Conservation (phyloP, 2,797 vertebrate species). For the Pangasius djambal region DNA sequence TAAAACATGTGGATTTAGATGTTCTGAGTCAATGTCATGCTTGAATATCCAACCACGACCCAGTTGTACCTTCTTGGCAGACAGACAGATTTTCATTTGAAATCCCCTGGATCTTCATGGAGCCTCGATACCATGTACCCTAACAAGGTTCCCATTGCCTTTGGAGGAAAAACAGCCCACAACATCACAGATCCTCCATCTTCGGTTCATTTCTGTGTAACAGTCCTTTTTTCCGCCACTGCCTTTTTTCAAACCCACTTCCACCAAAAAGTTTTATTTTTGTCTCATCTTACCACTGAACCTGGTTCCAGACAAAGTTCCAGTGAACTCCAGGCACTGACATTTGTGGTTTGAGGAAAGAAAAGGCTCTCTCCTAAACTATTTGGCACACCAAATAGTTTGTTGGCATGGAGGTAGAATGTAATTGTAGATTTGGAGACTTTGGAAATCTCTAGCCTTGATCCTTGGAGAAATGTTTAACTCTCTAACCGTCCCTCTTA, state of each 20-base stretch:
- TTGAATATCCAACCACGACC: not conserved
- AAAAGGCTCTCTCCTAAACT: not conserved
- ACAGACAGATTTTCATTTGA: not conserved
- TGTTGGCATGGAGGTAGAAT: not conserved
- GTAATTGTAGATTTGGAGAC: constrained; percentile 1
- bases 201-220: not conserved
- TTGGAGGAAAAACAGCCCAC: not conserved
- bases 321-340: not conserved
- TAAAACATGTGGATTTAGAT: not conserved
- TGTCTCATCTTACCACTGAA: not conserved
- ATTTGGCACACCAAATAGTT: not conserved
- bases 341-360: not conserved
- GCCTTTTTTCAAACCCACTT: not conserved
- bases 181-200: not conserved
- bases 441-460: not conserved
- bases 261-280: not conserved
- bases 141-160: not conserved
- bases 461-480: not conserved
- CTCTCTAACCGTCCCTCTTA: not conserved
- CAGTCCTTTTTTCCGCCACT: not conserved
- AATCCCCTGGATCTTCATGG: not conserved
- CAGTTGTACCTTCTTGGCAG: not conserved
- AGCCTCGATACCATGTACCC: not conserved
- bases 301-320: not conserved
- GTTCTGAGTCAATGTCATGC: not conserved